Conservation (phyloP, 2,888 invertebrate genomes). For the Hirtodrosophila confusa region DNA sequence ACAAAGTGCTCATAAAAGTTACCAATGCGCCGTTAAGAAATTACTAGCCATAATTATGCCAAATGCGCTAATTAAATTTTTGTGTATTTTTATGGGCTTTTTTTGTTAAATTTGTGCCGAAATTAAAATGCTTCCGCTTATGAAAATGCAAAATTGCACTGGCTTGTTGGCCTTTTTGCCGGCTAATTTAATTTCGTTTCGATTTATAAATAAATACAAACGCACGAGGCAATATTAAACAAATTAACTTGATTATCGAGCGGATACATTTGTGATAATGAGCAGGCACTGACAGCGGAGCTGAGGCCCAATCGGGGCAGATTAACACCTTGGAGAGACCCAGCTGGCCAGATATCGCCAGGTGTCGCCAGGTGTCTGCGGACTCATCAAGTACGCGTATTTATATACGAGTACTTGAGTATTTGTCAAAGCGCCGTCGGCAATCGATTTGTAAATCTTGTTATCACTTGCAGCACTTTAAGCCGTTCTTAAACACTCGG, state of each 20-base stretch:
- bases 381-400: slow-evolving; percentile 38
- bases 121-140: slow-evolving; percentile 66
- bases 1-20: slow-evolving; percentile 30
- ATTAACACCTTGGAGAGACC: slow-evolving; percentile 67
- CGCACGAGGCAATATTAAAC: slow-evolving; percentile 65
- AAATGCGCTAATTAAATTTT: slow-evolving; percentile 66
- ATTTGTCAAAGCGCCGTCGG: slow-evolving; percentile 72
- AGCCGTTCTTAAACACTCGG: slow-evolving; percentile 64
- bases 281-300: slow-evolving; percentile 8
- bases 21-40: slow-evolving; percentile 38
- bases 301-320: slow-evolving; percentile 18
- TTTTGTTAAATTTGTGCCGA: slow-evolving; percentile 27
- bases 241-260: slow-evolving; percentile 75
- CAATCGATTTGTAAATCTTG: slow-evolving; percentile 81
- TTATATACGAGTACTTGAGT: slow-evolving; percentile 33
- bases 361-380: slow-evolving; percentile 10
- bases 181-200: slow-evolving; percentile 15
- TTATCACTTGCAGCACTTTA: slow-evolving; percentile 71
- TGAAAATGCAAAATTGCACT: slow-evolving; percentile 59
- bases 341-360: slow-evolving; percentile 31
- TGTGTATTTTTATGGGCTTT: slow-evolving; percentile 27
- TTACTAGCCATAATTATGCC: slow-evolving; percentile 65
- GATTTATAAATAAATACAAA: slow-evolving; percentile 61
- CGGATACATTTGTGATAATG: slow-evolving; percentile 55
- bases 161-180: slow-evolving; percentile 14